These are phyloP conservation scores for Callithrix jacchus DNA, from an alignment of 2,113 vertebrate species.

Conservation along the genomic window DNA sequence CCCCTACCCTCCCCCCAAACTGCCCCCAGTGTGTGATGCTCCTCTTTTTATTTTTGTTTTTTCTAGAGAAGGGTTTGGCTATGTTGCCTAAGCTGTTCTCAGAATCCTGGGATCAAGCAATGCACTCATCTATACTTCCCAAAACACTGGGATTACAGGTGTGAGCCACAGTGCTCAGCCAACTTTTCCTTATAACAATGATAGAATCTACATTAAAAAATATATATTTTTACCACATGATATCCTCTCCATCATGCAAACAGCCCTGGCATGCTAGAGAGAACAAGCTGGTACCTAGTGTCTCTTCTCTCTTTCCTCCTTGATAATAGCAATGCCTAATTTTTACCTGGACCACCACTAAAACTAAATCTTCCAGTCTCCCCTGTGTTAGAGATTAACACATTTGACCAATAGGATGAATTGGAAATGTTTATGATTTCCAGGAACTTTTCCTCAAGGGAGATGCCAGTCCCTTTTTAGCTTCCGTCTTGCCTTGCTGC, in stretches of 20 bases:
- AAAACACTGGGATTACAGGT: too few species aligned
- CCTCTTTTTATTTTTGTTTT: too few species aligned
- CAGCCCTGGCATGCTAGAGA: neutral
- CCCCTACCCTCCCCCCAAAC: too few species aligned
- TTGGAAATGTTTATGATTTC: neutral
- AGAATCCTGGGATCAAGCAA: too few species aligned
- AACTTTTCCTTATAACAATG: neutral
- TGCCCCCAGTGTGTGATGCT: too few species aligned
- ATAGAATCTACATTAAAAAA: neutral
- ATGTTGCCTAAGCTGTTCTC: too few species aligned
- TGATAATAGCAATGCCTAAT: neutral
- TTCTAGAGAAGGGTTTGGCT: too few species aligned
- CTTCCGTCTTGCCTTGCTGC: neutral
- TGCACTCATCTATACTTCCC: too few species aligned
- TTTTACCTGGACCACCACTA: neutral
- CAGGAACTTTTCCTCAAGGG: neutral
- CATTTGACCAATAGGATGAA: neutral
- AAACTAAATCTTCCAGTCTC: neutral
- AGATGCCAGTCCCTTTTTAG: neutral
- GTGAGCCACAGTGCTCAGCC: too few species aligned
- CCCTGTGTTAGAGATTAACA: neutral
- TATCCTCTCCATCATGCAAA: neutral
- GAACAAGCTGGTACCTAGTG: neutral
- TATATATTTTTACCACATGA: neutral
- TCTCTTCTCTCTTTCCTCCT: neutral